These are phyloP conservation scores for Scaptomyza tumidula DNA, from an alignment of 2,888 invertebrate species.

Conservation along the genomic window DNA sequence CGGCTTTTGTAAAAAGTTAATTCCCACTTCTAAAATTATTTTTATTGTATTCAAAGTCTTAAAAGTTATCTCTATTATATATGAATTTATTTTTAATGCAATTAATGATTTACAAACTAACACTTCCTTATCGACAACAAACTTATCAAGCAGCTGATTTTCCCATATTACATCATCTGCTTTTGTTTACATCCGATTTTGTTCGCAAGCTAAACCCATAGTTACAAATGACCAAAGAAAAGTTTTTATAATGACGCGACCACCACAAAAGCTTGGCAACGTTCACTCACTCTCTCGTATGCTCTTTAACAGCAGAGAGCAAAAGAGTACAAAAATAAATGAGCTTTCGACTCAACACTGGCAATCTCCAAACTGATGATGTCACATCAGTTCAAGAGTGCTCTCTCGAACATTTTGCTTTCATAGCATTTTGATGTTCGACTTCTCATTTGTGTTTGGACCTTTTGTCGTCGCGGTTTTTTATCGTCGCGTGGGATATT, in stretches of 20 bases:
- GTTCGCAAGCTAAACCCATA: not conserved
- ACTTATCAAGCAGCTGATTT: slow-evolving; percentile 17
- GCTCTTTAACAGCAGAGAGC: not conserved
- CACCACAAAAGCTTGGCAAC: slow-evolving; percentile 8
- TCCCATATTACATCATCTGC: not conserved
- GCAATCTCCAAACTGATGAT: slow-evolving; percentile 51
- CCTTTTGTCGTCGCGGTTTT: not conserved
- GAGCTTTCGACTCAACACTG: slow-evolving; percentile 21
- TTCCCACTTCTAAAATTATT: too few species aligned
- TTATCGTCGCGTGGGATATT: slow-evolving; percentile 7
- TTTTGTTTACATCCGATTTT: slow-evolving; percentile 31
- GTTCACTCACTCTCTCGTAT: not conserved
- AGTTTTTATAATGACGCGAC: slow-evolving; percentile 2
- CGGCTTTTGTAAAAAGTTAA: too few species aligned
- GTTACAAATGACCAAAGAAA: not conserved
- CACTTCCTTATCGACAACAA: not conserved
- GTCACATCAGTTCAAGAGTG: slow-evolving; percentile 44
- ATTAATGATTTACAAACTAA: not conserved
- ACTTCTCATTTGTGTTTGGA: slow-evolving; percentile 24
- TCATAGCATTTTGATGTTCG: not conserved
- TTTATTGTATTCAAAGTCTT: not conserved
- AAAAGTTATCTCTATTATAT: not conserved
- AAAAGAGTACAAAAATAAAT: not conserved
- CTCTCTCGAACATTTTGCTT: slow-evolving; percentile 15
- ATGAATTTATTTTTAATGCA: not conserved